A percentile compares a stretch with the other conserved stretches of the same genome.
phyloP scores from a whole-genome alignment of 2,888 invertebrate species.

The Rhingia rostrata region DNA sequence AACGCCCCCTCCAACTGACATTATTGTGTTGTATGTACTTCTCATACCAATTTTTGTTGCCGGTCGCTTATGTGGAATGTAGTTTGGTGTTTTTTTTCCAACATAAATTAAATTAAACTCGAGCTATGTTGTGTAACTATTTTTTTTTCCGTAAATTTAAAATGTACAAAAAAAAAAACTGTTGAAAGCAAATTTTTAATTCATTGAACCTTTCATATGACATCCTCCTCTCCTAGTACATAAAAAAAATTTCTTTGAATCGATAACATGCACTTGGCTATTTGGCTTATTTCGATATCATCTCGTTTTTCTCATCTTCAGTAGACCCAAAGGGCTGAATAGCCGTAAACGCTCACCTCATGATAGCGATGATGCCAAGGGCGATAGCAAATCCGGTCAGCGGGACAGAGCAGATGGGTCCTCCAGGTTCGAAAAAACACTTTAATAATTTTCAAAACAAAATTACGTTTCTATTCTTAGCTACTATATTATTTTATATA shows the following conservation, averaged over 20 bases:
- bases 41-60: background rate
- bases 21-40: background rate
- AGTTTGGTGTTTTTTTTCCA: background rate
- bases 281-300: conserved; percentile 39
- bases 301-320: conserved; percentile 65
- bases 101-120: background rate
- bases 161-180: background rate
- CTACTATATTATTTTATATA: conserved; percentile 11
- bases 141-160: background rate
- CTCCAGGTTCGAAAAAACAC: conserved; percentile 51
- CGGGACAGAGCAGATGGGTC: conserved; percentile 56
- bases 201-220: conserved; percentile 12
- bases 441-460: conserved; percentile 25
- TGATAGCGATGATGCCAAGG: conserved; percentile 59
- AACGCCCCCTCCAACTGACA: background rate
- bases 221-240: conserved; percentile 23
- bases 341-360: conserved; percentile 55
- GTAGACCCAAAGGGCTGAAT: conserved; percentile 57
- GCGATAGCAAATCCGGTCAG: conserved; percentile 46
- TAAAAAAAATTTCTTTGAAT: conserved; percentile 25
- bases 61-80: background rate
- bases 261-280: conserved; percentile 40
- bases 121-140: background rate
- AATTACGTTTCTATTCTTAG: conserved; percentile 16
- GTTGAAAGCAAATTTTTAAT: conserved; percentile 2